Evolutionary conservation across 2,113 vertebrate genomes (phyloP).

Genomic region (Cephalophus harveyi): DNA sequence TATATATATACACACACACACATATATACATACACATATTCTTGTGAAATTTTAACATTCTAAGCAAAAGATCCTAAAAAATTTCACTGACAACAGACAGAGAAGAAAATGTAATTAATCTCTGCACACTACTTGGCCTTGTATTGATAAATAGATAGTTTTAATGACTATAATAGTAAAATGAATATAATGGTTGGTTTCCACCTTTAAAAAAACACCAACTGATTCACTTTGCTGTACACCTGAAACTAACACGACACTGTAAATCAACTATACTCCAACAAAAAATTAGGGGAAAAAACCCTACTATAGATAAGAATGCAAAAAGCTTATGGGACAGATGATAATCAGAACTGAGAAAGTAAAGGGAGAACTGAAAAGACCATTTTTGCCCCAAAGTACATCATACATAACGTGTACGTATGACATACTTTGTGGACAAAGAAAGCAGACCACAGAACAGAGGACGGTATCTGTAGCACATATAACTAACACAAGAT

Average conservation of each 20-base stretch:
- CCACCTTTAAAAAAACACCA: background rate
- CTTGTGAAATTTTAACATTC: constrained; percentile 7
- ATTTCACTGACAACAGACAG: background rate
- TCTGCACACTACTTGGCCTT: background rate
- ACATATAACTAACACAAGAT: background rate
- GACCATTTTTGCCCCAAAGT: background rate
- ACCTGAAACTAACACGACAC: background rate
- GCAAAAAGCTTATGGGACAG: background rate
- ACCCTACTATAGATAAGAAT: background rate
- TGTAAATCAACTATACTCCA: background rate
- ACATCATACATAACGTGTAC: background rate
- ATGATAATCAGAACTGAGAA: background rate
- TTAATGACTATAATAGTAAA: background rate
- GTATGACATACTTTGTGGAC: background rate
- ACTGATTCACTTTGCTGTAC: background rate
- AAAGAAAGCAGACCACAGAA: background rate
- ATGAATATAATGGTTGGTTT: background rate
- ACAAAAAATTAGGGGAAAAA: background rate
- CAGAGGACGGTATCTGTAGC: background rate
- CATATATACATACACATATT: background rate
- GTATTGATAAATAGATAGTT: background rate
- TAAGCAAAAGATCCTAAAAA: background rate
- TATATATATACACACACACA: fast-evolving
- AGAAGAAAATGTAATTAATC: background rate
- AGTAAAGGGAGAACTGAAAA: background rate